A percentile compares a stretch with the other conserved stretches of the same genome.
These are phyloP conservation scores for Platichthys stellatus DNA, from an alignment of 2,113 vertebrate species.

Conservation along the genomic window DNA sequence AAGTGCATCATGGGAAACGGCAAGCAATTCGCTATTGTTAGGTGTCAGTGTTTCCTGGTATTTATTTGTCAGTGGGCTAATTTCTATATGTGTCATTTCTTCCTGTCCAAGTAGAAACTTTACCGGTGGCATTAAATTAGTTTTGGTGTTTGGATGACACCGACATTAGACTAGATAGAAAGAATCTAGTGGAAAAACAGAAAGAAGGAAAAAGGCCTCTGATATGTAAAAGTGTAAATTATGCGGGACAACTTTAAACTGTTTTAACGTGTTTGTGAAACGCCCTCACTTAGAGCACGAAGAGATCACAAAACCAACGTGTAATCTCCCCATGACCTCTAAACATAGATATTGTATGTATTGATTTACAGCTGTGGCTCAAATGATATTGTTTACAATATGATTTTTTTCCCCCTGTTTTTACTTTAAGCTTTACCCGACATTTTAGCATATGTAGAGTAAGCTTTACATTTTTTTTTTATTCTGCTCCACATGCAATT, in stretches of 20 bases:
- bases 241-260: slow-evolving; percentile 9
- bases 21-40: slow-evolving; percentile 58
- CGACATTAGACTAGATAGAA: slow-evolving; percentile 17
- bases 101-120: slow-evolving; percentile 62
- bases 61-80: slow-evolving; percentile 78
- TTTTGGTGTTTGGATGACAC: slow-evolving; percentile 56
- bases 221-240: slow-evolving; percentile 61
- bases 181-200: slow-evolving; percentile 14
- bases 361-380: slow-evolving; percentile 21
- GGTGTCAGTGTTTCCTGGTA: slow-evolving; percentile 77
- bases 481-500: slow-evolving; percentile 32
- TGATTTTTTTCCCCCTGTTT: too few relatives aligned
- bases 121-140: slow-evolving; percentile 48
- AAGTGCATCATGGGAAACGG: slow-evolving; percentile 49
- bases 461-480: slow-evolving; percentile 26
- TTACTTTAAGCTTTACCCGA: slow-evolving; percentile 34
- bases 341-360: slow-evolving; percentile 40
- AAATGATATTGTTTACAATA: slow-evolving; percentile 44
- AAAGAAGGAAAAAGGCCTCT: slow-evolving; percentile 42
- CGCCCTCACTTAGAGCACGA: slow-evolving; percentile 5
- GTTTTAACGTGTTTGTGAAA: slow-evolving; percentile 41
- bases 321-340: slow-evolving; percentile 12
- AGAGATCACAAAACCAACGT: slow-evolving; percentile 16
- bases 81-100: slow-evolving; percentile 67
- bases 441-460: slow-evolving; percentile 30